These are phyloP conservation scores for Phalacrocorax carbo DNA, from an alignment of 2,113 vertebrate genomes.

Conservation along the genomic window DNA sequence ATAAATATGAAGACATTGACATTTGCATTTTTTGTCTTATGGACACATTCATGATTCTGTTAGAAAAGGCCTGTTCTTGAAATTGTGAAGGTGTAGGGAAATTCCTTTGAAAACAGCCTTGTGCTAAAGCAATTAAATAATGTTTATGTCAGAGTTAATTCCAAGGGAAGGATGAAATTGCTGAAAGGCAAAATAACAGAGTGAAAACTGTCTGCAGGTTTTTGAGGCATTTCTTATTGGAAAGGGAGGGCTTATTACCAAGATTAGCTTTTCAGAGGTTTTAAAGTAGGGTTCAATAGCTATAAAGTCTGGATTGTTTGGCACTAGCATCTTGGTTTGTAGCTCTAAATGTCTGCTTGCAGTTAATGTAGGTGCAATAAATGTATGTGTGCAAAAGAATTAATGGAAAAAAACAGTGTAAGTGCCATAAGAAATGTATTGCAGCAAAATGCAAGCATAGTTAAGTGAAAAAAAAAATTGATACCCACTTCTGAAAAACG, in stretches of 20 bases:
- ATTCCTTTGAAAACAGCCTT: background rate
- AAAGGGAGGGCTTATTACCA: background rate
- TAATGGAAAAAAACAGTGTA: background rate
- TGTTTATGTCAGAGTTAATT: slow-evolving; percentile 35
- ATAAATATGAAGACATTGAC: background rate
- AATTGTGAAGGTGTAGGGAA: background rate
- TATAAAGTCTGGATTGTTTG: slow-evolving; percentile 1
- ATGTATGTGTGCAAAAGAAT: background rate
- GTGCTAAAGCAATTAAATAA: slow-evolving; percentile 43
- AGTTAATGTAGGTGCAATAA: slow-evolving; percentile 13
- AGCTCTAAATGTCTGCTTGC: background rate
- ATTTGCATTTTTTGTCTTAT: background rate
- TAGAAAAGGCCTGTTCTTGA: background rate
- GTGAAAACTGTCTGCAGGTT: background rate
- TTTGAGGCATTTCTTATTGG: slow-evolving; percentile 10
- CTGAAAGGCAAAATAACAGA: background rate
- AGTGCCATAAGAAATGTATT: background rate
- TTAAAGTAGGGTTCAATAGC: background rate
- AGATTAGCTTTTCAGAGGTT: slow-evolving; percentile 2
- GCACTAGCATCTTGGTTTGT: background rate
- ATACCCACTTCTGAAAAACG: background rate
- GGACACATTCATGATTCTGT: accelerated
- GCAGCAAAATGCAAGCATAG: background rate
- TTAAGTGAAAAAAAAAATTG: background rate
- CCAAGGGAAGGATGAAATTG: slow-evolving; percentile 6